Percentiles rank a stretch among this genome's conserved stretches.
Evolutionary conservation across 53 echinoderm and acorn worm genomes (phyloP).

Genomic region (Glandiceps talaboti): DNA sequence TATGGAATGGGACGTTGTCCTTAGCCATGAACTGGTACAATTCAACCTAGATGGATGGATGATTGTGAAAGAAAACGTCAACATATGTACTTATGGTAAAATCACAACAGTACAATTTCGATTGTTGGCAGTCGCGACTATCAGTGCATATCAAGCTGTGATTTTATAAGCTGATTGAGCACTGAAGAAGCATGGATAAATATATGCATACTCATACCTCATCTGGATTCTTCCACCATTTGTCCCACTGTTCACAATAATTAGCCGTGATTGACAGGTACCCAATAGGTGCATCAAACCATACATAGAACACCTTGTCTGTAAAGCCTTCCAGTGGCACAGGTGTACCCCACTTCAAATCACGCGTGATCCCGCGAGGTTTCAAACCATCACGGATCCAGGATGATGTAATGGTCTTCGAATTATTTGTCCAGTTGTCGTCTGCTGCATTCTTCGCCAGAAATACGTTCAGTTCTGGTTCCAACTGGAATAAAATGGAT

Average conservation of each 20-base stretch:
- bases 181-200: too few species aligned
- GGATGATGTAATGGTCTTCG: conserved; percentile 67
- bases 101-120: too few species aligned
- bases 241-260: conserved; percentile 78
- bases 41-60: too few species aligned
- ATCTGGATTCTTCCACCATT: conserved; percentile 98
- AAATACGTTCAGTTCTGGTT: conserved; percentile 42
- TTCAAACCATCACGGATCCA: conserved; percentile 92
- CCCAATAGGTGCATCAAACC: conserved; percentile 99
- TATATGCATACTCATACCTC: conserved; percentile 28
- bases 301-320: conserved; percentile 95
- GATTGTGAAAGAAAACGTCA: too few species aligned
- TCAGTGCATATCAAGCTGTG: too few species aligned
- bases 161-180: too few species aligned
- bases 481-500: conserved; percentile 18
- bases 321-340: conserved; percentile 81
- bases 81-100: too few species aligned
- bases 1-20: conserved; percentile 97
- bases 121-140: too few species aligned
- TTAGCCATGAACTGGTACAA: conserved; percentile 96
- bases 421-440: conserved; percentile 77
- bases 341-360: conserved; percentile 90
- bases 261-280: conserved; percentile 93
- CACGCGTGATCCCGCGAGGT: conserved; percentile 92
- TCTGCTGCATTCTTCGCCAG: conserved; percentile 35